Evolutionary conservation across 1,140 invertebrate species (phyloP), one percentile per base, ranked within the genome.

Genomic region (Protaetia brevitarsis): DNA sequence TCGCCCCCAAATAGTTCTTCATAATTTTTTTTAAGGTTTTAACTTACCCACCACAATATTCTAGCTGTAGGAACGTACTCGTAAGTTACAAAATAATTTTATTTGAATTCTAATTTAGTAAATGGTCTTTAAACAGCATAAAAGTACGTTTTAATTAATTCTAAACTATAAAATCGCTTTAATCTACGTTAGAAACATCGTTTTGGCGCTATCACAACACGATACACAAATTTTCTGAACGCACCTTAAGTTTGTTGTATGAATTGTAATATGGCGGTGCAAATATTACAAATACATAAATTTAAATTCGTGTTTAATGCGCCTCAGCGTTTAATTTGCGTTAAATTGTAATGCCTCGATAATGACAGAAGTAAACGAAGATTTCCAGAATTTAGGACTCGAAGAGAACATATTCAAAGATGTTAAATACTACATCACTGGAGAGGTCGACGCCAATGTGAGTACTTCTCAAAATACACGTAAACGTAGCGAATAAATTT

Each of bases 391-490:
- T 27, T 64, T 76, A 31, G 69, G 74, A 61, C 27, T 74, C 2
- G 41, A 63, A 7, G 79, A 81, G 68, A 77, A 77, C 69, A 79
- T 86, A 70, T 86, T 86, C 76, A 81, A 81, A 71, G 81, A 87
- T 79, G 82, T 90, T 69, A 89, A 88, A 78, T 90, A 86, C 80
- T 89, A 86, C 79, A 80, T 88, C 72, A 88, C 85, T 75, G 88
- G 88, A 68, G 83, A 86, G 78, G 84, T 86, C 64, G 83, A 85
- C 69, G 83, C 87, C 73, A 87, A 87, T 82, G 87, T 89, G 70
- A 66, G 63, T 13, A 10, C 19, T 23, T 7, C 2, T 2, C 41
- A 21, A 51, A n/a, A n/a, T n/a, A n/a, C n/a, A n/a, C n/a, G n/a
- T n/a, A n/a, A n/a, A n/a, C n/a, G n/a, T n/a, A n/a, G n/a, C n/a